Evolutionary conservation across 2,113 vertebrate species (phyloP).

Genomic region (Pangasianodon gigas): DNA sequence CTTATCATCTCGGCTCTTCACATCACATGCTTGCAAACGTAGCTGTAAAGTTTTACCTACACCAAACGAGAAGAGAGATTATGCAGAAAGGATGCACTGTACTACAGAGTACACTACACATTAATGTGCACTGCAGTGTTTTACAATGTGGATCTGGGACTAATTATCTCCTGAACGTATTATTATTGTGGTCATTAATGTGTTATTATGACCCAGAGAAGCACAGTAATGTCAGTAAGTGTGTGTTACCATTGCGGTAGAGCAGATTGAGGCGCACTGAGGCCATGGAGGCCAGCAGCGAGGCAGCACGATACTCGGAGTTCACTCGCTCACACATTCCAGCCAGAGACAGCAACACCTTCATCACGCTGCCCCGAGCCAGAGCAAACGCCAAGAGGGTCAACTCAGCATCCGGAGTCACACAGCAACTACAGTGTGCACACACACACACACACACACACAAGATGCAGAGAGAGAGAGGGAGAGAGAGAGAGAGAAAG

Average conservation of each 20-base stretch:
- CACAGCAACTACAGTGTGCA: conserved; percentile 78
- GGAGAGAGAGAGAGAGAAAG: background rate
- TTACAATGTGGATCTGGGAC: background rate
- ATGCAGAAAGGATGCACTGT: too few relatives aligned
- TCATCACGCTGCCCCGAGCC: conserved; percentile 90
- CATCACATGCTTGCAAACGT: conserved; percentile 91
- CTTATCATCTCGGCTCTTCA: conserved; percentile 96
- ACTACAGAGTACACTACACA: background rate
- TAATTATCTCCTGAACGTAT: background rate
- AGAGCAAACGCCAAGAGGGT: conserved; percentile 93
- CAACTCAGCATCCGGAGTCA: conserved; percentile 88
- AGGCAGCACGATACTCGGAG: conserved; percentile 81
- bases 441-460: background rate
- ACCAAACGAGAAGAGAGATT: conserved; percentile 8
- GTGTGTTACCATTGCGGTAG: conserved; percentile 86
- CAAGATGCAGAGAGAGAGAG: background rate
- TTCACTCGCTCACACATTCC: conserved; percentile 83
- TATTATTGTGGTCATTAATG: background rate
- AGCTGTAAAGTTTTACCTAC: conserved; percentile 89
- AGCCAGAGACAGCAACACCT: conserved; percentile 87
- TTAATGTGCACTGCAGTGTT: background rate
- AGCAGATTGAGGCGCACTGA: conserved; percentile 87
- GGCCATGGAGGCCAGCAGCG: conserved; percentile 88
- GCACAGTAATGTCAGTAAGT: background rate
- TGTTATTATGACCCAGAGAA: background rate